Evolutionary conservation across 2,113 vertebrate species (phyloP), one percentile per base, ranked within the genome.

Genomic region (Misgurnus mizolepis): DNA sequence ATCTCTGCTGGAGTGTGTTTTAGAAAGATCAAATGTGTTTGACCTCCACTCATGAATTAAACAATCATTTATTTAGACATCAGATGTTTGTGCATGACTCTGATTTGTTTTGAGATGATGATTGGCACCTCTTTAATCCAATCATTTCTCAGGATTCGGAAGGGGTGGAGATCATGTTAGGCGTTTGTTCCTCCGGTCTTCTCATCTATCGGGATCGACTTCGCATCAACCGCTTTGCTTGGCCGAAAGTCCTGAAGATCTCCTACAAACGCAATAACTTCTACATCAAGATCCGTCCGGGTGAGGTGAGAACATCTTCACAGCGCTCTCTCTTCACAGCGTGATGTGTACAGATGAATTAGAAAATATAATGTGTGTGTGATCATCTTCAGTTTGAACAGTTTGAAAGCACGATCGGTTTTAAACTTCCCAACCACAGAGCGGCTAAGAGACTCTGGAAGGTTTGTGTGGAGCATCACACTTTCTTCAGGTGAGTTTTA

Each of bases 251-350:
- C 87, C 91, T 99, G 81, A 99, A 99, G 91, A 98, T 99, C 91
- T 99, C 98, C 0, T 99, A 99, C 90, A 99, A 99, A 89, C 93
- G 98, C 78, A 98, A 99, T 90, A 99, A 98, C 89, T 99, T 99
- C 90, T 99, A 99, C 92, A 97, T 99, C 89, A 99, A 99, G 90
- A 97, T 98, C 80, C 93, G 96, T 67, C 98, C 98, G 0, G 96
- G 95, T 77, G 98, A 99, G 95, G 98, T 98, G 89, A 91, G 73
- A 91, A 17, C 15, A 2, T n/a, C 12, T 14, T 49, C 50, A 47
- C 22, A 27, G 22, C 12, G 9, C 27, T 34, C 27, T 18, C 12
- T 56, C 12, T 34, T 22, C 39, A 0, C 53, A 50, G n/a, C 10
- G 4, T 73, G 39, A 10, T 1, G 11, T 72, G 34, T 56, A 14